Evolutionary conservation across 2,888 invertebrate species (phyloP).

Genomic region (Sphaerophoria taeniata): DNA sequence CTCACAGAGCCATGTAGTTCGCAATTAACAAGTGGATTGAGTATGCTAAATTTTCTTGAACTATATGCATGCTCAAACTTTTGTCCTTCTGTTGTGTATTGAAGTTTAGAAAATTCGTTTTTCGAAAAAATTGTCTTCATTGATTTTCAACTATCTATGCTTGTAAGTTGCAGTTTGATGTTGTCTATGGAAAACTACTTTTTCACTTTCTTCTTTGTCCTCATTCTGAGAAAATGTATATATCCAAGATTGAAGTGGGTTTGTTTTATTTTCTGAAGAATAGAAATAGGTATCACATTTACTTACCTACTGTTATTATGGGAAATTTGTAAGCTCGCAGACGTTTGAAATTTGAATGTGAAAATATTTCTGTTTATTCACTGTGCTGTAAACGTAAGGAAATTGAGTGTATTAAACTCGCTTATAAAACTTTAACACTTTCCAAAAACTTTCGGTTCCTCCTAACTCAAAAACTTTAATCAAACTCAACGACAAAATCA

Average conservation of each 20-base stretch:
- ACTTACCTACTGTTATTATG: no score
- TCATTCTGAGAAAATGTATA: no score
- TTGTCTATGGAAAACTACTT: constrained; percentile 6
- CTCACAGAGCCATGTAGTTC: constrained; percentile 60
- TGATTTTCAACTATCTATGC: not conserved
- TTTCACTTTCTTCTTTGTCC: not conserved
- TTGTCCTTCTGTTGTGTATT: constrained; percentile 44
- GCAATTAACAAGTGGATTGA: constrained; percentile 71
- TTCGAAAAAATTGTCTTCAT: constrained; percentile 19
- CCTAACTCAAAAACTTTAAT: constrained; percentile 25
- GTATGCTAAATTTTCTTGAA: constrained; percentile 71
- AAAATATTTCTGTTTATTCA: not conserved
- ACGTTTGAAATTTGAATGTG: not conserved
- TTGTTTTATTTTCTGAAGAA: no score
- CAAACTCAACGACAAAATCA: constrained; percentile 49
- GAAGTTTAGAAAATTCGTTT: constrained; percentile 11
- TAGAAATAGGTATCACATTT: no score
- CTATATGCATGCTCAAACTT: constrained; percentile 58
- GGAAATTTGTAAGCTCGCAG: no score
- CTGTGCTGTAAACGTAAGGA: constrained; percentile 42
- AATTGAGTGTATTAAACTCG: constrained; percentile 41
- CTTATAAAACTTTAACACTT: constrained; percentile 29
- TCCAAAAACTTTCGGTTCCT: constrained; percentile 18
- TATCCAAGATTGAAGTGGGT: no score
- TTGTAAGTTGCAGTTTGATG: not conserved